Base-by-base conservation (phyloP, 2,888 invertebrate genomes). In the Lordiphosa andalusiaca region DNA sequence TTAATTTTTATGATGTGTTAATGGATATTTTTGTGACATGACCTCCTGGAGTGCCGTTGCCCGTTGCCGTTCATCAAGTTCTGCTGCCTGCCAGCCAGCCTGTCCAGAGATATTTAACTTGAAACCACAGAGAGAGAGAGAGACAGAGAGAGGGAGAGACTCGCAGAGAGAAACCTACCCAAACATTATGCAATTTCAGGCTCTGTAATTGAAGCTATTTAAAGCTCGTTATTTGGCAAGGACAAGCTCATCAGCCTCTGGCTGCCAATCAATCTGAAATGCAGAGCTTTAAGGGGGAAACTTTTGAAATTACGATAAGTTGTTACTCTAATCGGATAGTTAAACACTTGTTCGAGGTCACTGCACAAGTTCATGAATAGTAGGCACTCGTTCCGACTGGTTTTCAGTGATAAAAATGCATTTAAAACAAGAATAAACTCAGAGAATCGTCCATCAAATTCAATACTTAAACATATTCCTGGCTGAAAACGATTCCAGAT, bases 1-100 rank as follows among this genome's bases (percentile, higher is more conserved):
- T 77, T 68, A 76, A 73, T 76, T 81, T 78, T 81, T 81, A 81
- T 81, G 81, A 81, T 81, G 81, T 81, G 81, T 83, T 81, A 81
- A 81, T 81, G 81, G 83, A 81, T 83, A 81, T 81, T 80, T 82
- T 71, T 71, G 80, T 81, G 81, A 81, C 81, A 83, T 80, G 81
- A 82, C 80, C 83, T 83, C 83, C 80, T 68, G 80, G 80, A 67
- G 72, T 56, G 83, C 66, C 41, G 70, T 73, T 64, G 63, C 63
- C 72, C 30, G 67, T 63, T 57, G 56, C 66, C 68, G 66, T 44
- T 75, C 75, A 64, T 66, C 70, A 73, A 64, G 59, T 64, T 55
- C 69, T 54, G 47, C 69, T 42, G 54, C 62, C 40, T 49, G 58
- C 61, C 49, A 30, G 58, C 50, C 61, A 40, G 54, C 59, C 40